Percentiles rank a stretch among this genome's conserved stretches.
phyloP scores from a whole-genome alignment of 2,113 vertebrate genomes.

The Xiphorhynchus elegans region DNA sequence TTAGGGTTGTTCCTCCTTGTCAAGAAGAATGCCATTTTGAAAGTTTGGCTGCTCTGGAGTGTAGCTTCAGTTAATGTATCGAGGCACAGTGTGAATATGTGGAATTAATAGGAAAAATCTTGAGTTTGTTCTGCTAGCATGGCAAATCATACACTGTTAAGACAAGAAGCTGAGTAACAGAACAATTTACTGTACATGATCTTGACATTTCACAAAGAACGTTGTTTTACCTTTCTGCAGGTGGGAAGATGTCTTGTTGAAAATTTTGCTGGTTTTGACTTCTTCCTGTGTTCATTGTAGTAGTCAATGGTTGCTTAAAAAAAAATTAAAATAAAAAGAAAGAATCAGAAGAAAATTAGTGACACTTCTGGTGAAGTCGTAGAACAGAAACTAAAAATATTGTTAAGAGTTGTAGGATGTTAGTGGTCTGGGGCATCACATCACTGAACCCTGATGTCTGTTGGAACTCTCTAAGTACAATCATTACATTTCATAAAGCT shows the following conservation, averaged over 20 bases:
- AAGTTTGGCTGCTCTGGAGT: background rate
- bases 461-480: background rate
- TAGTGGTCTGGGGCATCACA: background rate
- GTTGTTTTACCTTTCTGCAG: background rate
- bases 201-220: background rate
- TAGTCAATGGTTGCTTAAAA: background rate
- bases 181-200: background rate
- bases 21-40: background rate
- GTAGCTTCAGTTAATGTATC: background rate
- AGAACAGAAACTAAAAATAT: background rate
- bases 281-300: background rate
- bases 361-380: background rate
- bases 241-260: background rate
- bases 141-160: background rate
- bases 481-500: accelerated
- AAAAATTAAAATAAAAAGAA: background rate
- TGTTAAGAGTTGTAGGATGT: background rate
- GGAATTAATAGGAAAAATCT: background rate
- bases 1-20: background rate
- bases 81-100: background rate
- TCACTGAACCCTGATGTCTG: background rate
- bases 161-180: background rate
- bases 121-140: background rate
- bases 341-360: background rate
- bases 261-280: background rate